Percentiles rank a stretch among this genome's conserved stretches.
These are phyloP conservation scores for Watsonalla cultraria DNA, from an alignment of 2,888 invertebrate genomes.

Conservation along the genomic window DNA sequence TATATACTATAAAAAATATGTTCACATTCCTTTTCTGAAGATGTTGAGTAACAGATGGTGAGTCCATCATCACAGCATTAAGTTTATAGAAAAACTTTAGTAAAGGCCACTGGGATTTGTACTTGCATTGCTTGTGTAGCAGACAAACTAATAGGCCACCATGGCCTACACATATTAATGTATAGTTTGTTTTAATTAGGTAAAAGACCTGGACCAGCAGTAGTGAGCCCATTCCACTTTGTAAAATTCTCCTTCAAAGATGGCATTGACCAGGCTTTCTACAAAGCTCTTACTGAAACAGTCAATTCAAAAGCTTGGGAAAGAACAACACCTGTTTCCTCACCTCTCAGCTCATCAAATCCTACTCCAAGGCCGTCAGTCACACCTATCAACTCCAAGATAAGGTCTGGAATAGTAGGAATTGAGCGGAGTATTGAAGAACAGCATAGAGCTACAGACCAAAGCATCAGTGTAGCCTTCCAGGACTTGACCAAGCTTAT, in stretches of 20 bases:
- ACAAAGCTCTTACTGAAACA: slow-evolving; percentile 80
- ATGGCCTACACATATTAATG: background rate
- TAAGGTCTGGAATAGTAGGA: slow-evolving; percentile 94
- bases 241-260: slow-evolving; percentile 93
- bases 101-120: too few species aligned
- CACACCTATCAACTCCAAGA: slow-evolving; percentile 78
- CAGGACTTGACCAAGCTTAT: slow-evolving; percentile 96
- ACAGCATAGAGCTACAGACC: slow-evolving; percentile 93
- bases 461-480: slow-evolving; percentile 95
- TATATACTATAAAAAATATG: too few species aligned
- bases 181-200: slow-evolving; percentile 39
- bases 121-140: too few species aligned
- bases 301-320: slow-evolving; percentile 83
- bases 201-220: slow-evolving; percentile 86
- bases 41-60: background rate
- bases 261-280: slow-evolving; percentile 83
- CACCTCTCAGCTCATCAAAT: slow-evolving; percentile 29
- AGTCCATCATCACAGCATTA: too few species aligned
- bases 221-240: slow-evolving; percentile 83
- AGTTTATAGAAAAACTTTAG: background rate
- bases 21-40: too few species aligned
- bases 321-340: slow-evolving; percentile 38
- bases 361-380: slow-evolving; percentile 38
- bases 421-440: slow-evolving; percentile 96
- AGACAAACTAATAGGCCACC: too few species aligned